A percentile compares a stretch with the other conserved stretches of the same genome.
phyloP scores from a whole-genome alignment of 2,888 invertebrate genomes.

The Cephus pygmeus region DNA sequence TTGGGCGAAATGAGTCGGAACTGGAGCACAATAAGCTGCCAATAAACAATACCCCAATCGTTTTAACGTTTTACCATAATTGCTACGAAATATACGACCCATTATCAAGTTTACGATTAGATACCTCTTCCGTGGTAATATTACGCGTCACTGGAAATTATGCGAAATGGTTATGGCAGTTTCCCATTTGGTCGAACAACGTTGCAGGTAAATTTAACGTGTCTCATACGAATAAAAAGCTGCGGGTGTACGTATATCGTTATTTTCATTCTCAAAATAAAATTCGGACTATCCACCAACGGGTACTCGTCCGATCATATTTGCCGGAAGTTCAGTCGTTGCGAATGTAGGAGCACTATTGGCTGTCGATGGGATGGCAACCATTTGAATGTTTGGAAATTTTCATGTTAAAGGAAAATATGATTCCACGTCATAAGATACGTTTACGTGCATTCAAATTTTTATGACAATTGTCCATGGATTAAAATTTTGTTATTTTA shows the following conservation, averaged over 20 bases:
- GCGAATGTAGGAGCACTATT: background rate
- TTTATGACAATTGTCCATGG: too few species aligned
- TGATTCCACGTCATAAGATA: background rate
- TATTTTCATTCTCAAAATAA: background rate
- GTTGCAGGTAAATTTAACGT: background rate
- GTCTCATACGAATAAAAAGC: too few species aligned
- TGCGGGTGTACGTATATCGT: too few species aligned
- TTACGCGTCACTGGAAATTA: background rate
- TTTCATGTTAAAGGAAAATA: background rate
- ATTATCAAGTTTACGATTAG: background rate
- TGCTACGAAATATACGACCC: background rate
- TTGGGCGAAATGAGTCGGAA: slow-evolving; percentile 16
- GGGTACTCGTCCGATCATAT: background rate
- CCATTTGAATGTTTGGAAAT: background rate
- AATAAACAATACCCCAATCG: slow-evolving; percentile 34
- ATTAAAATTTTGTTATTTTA: background rate
- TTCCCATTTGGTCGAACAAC: background rate
- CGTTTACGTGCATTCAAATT: background rate
- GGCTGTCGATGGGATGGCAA: background rate
- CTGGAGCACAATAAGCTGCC: slow-evolving; percentile 28
- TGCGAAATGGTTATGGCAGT: background rate
- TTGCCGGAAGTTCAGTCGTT: background rate
- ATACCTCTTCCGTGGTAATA: background rate
- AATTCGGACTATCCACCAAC: background rate
- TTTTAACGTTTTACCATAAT: slow-evolving; percentile 24